Conservation (phyloP, 2,113 vertebrate species). For the Lophura nycthemera region DNA sequence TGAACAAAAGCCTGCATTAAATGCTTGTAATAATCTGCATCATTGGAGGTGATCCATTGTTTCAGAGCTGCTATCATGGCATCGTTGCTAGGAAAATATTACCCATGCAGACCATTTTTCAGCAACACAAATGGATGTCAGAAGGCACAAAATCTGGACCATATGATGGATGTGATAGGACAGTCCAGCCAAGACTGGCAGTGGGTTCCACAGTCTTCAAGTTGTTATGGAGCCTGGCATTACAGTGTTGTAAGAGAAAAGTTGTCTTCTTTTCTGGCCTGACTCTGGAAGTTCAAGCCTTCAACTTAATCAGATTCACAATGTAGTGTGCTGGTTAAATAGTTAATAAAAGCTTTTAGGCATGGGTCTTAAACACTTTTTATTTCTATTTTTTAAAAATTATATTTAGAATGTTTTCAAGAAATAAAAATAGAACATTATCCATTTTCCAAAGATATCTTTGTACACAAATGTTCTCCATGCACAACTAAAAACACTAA, state of each 20-base stretch:
- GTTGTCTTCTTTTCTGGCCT: not conserved
- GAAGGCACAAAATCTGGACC: not conserved
- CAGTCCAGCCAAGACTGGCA: not conserved
- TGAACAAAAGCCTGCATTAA: too few relatives aligned
- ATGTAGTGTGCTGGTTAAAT: not conserved
- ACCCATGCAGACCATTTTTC: too few relatives aligned
- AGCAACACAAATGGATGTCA: too few relatives aligned
- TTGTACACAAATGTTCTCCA: slow-evolving; percentile 17
- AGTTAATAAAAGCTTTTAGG: not conserved
- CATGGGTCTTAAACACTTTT: not conserved
- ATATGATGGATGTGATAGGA: not conserved
- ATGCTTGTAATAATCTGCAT: too few relatives aligned
- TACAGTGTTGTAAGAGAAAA: not conserved
- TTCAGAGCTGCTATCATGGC: too few relatives aligned
- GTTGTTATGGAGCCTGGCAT: not conserved
- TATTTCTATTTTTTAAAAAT: not conserved
- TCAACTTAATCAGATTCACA: not conserved
- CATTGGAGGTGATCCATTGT: too few relatives aligned
- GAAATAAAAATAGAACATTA: slow-evolving; percentile 41
- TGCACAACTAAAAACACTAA: slow-evolving; percentile 29
- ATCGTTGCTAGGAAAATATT: too few relatives aligned
- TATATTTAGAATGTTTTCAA: slow-evolving; percentile 47
- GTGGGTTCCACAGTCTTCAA: not conserved
- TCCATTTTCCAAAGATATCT: slow-evolving; percentile 43
- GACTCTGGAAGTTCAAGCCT: not conserved